These are phyloP conservation scores for Brachylomia viminalis DNA, from an alignment of 2,888 invertebrate genomes.

Conservation along the genomic window DNA sequence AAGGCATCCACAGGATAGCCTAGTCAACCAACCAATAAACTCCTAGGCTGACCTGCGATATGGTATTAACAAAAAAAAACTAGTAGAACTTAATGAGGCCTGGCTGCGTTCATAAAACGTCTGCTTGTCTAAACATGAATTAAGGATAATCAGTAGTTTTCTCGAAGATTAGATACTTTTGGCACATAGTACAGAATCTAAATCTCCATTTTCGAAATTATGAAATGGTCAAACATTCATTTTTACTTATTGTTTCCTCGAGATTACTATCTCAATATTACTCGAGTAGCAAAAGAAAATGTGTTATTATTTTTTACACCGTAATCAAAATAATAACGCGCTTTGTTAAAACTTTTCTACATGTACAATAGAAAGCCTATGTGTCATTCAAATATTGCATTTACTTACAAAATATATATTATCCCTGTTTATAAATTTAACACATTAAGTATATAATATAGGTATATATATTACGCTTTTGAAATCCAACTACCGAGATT, in stretches of 20 bases:
- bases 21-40: background rate
- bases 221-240: background rate
- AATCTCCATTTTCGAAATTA: conserved; percentile 5
- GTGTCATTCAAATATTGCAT: conserved; percentile 30
- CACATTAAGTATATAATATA: conserved; percentile 18
- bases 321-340: background rate
- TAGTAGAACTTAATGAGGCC: background rate
- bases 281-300: conserved; percentile 1
- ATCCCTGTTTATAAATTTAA: conserved; percentile 56
- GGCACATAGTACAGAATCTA: conserved; percentile 28
- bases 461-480: too few relatives aligned
- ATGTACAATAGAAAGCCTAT: conserved; percentile 16
- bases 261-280: conserved; percentile 2
- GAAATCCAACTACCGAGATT: background rate
- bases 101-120: background rate
- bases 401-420: conserved; percentile 45
- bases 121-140: background rate
- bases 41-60: too few relatives aligned
- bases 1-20: background rate
- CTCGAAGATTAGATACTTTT: conserved; percentile 24
- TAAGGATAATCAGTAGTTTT: conserved; percentile 6
- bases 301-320: background rate
- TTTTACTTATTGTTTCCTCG: background rate
- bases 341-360: background rate
- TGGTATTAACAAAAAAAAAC: too few relatives aligned